Conservation (phyloP, 2,797 vertebrate species). For the Aratinga solstitialis region DNA sequence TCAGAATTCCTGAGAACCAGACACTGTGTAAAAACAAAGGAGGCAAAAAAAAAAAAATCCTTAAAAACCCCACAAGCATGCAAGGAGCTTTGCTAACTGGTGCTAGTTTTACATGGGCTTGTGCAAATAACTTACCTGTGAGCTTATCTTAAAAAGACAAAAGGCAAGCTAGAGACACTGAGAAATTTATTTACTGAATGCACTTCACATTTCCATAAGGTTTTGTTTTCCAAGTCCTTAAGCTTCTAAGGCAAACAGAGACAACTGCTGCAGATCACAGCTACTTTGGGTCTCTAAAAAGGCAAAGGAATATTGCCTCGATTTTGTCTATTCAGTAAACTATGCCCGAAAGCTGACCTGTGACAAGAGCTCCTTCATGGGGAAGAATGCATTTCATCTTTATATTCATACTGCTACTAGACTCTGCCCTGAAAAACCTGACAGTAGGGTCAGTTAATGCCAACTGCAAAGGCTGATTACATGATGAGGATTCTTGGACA, state of each 20-base stretch:
- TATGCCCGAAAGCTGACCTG: neutral
- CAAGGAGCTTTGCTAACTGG: neutral
- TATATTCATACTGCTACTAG: neutral
- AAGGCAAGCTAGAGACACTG: neutral
- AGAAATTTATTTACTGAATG: neutral
- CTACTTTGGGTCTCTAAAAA: neutral
- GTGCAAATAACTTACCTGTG: neutral
- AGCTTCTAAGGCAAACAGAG: neutral
- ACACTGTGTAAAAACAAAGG: neutral
- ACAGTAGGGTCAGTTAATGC: neutral
- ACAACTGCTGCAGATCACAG: neutral
- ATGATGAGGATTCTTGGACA: neutral
- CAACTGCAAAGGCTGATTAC: slow-evolving; percentile 4
- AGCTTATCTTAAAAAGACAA: neutral
- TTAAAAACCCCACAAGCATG: neutral
- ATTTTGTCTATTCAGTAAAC: neutral
- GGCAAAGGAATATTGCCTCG: neutral
- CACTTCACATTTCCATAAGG: neutral
- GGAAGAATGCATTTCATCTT: neutral
- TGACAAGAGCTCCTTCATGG: neutral
- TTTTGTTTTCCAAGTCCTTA: neutral
- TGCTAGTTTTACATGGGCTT: neutral
- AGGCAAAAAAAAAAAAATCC: neutral
- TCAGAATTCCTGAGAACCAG: neutral
- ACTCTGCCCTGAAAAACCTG: neutral